Evolutionary conservation across 2,113 vertebrate genomes (phyloP), one percentile per base, ranked within the genome.

Genomic region (Cinclus cinclus): DNA sequence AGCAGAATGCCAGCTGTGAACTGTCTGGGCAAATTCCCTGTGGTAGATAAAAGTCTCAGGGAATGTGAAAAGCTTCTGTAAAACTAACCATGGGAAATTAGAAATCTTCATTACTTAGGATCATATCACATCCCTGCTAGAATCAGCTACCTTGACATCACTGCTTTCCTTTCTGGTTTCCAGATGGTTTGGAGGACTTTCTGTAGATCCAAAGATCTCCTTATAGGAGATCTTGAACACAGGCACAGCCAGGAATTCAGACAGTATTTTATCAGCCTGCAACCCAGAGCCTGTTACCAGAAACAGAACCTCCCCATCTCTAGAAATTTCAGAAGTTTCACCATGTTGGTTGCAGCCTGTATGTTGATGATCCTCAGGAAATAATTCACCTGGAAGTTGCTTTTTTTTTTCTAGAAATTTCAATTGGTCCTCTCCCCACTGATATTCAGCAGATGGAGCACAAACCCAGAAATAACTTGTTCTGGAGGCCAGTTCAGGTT

Each of bases 21-120:
- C 11, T 52, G 17, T 47, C 63, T 70, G 21, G 33, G 67, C 47
- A 90, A 90, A 81, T 17, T 78, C 59, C 59, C n/a, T 9, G 15
- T 15, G 24, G 44, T 3, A 70, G 11, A 42, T 11, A 67, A 63
- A 90, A 84, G 68, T 23, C 63, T 69, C 13, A 1, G 9, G 31
- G 53, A 78, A 39, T 91, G 41, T 35, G 31, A 92, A 84, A 87
- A 49, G 37, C 23, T 93, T 92, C 39, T 52, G 31, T 59, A 63
- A 52, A 71, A 52, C 31, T 68, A 75, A 39, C 28, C 4, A 37
- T 0, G 5, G 33, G n/a, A 90, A 85, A 93, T 37, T 10, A 46
- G 60, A 89, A 62, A 30, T 62, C 70, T 71, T 84, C 62, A 78
- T 68, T 82, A 52, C 4, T 33, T 2, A 49, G 16, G 39, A 77